These are phyloP conservation scores for Achlya flavicornis DNA, from an alignment of 2,888 invertebrate genomes.

Conservation along the genomic window DNA sequence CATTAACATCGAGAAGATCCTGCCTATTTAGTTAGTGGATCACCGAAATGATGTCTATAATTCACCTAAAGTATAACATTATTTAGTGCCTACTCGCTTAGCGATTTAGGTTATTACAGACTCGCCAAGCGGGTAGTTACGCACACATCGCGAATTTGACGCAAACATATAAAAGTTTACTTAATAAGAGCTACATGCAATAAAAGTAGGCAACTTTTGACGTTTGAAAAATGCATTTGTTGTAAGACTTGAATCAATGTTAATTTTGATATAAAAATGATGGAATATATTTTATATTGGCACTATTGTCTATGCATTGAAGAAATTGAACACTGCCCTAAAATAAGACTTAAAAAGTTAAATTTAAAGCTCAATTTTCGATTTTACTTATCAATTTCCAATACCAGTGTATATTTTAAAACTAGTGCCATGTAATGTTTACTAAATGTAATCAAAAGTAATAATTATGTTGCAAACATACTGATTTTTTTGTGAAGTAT, in stretches of 20 bases:
- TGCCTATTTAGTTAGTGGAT: not conserved
- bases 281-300: not conserved
- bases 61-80: not conserved
- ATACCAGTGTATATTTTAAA: slow-evolving; percentile 1
- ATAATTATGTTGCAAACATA: slow-evolving; percentile 6
- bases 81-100: not conserved
- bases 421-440: slow-evolving; percentile 28
- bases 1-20: no score
- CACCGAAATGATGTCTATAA: no score
- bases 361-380: not conserved
- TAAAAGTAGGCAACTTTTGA: no score
- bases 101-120: not conserved
- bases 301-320: not conserved
- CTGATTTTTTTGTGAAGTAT: slow-evolving; percentile 20
- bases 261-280: no score
- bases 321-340: not conserved
- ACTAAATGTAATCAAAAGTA: slow-evolving; percentile 17
- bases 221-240: no score
- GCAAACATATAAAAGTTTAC: not conserved
- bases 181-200: no score
- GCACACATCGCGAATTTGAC: not conserved
- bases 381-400: not conserved
- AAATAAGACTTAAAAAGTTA: not conserved
- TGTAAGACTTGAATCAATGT: no score
- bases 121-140: slow-evolving; percentile 1